Evolutionary conservation across 2,888 invertebrate species (phyloP), one percentile per base, ranked within the genome.

Genomic region (Mimas tiliae): DNA sequence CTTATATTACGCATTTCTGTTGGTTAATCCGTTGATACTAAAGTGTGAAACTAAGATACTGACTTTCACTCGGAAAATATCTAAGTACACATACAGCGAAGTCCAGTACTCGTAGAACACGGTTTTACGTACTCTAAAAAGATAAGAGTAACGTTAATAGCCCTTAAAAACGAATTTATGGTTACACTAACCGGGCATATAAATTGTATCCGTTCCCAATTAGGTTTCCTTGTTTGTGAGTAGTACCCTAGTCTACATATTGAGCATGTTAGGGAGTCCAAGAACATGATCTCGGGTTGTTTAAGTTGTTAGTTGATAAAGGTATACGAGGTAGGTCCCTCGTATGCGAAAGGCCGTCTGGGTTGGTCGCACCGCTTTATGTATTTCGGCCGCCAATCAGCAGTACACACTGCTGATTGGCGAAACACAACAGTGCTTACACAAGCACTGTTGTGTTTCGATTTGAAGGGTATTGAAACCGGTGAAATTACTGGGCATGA

Each of bases 51-150:
- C 16, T 16, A n/a, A 53, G 47, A 45, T n/a, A 65, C 9, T 11
- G 42, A 75, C 79, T 79, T 79, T 79, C 79, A 72, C 79, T 72
- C 68, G 38, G 64, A 68, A 58, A 16, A 66, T 51, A 50, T 62
- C 21, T 55, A 42, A 38, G 58, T 38, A 38, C 16, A 58, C 34
- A 38, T 38, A 38, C 19, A 65, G 62, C 16, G 16, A n/a, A 42
- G 42, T 52, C 14, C 52, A 27, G 53, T 45, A 14, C 12, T 27
- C 6, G 27, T 47, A 53, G n/a, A 33, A 65, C 65, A 58, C 14
- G 47, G 9, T 45, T 65, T 48, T 8, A 48, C 47, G 12, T 19
- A 65, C 19, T 65, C 34, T 8, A 16, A 34, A 48, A 58, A 34
- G 58, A 58, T 58, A 58, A 58, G 58, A 42, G 38, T 58, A 42